These are phyloP conservation scores for Andricus quercusramuli DNA, from an alignment of 2,888 invertebrate species.

Conservation along the genomic window DNA sequence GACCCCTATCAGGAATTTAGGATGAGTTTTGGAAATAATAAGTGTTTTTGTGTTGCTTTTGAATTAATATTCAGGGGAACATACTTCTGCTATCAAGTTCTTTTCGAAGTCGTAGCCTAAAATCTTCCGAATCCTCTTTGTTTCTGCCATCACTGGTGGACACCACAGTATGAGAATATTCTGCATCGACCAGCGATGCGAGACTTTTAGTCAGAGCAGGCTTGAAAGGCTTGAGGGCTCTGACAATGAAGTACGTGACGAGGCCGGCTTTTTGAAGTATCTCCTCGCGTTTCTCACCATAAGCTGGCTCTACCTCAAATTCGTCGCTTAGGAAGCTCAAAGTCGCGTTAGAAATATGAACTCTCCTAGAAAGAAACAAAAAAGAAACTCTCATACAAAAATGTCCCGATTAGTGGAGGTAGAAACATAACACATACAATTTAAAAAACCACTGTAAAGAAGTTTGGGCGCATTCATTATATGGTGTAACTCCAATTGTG, in stretches of 20 bases:
- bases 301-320: conserved; percentile 95
- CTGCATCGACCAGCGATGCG: conserved; percentile 70
- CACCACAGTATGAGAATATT: conserved; percentile 64
- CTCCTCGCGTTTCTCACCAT: conserved; percentile 95
- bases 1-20: not conserved
- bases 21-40: conserved; percentile 3
- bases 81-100: conserved; percentile 90
- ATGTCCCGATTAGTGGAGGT: not conserved
- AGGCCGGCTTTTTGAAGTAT: conserved; percentile 92
- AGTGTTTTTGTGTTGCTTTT: not conserved
- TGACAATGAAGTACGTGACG: conserved; percentile 94
- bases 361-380: conserved; percentile 79
- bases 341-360: conserved; percentile 96
- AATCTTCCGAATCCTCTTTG: conserved; percentile 86
- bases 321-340: conserved; percentile 91
- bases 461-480: too few species aligned
- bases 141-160: conserved; percentile 63
- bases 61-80: not conserved
- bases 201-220: conserved; percentile 72
- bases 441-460: too few species aligned
- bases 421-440: not conserved
- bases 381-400: not conserved
- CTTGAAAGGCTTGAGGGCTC: conserved; percentile 87
- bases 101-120: conserved; percentile 88
- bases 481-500: too few species aligned